Evolutionary conservation across 1,140 invertebrate genomes (phyloP).

Genomic region (Brachionus sp.): DNA sequence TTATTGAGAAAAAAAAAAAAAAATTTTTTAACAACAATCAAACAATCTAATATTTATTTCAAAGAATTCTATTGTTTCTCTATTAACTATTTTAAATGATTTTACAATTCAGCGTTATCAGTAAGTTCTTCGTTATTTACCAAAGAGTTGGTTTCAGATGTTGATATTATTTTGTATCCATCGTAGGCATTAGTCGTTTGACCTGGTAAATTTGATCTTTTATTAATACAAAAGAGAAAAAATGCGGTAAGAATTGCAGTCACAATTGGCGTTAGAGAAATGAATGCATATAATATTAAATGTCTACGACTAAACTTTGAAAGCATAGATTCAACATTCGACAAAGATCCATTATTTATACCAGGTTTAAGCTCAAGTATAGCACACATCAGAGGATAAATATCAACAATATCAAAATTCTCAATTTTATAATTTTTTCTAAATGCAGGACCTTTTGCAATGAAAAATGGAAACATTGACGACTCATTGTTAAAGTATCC

Average conservation of each 20-base stretch:
- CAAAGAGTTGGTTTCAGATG: constrained; percentile 12
- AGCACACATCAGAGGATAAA: constrained; percentile 63
- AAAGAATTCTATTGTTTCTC: no score
- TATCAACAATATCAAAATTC: constrained; percentile 66
- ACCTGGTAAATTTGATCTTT: constrained; percentile 16
- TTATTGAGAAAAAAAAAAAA: no score
- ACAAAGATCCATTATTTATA: constrained; percentile 31
- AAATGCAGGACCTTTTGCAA: constrained; percentile 68
- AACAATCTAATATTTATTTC: no score
- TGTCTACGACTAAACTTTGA: constrained; percentile 58
- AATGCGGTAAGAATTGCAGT: constrained; percentile 12
- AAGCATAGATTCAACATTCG: constrained; percentile 10
- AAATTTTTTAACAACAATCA: no score
- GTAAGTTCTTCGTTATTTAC: not conserved
- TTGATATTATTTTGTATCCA: constrained; percentile 35
- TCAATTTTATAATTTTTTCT: constrained; percentile 60
- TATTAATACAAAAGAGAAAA: constrained; percentile 30
- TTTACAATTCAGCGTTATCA: not conserved
- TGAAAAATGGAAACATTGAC: constrained; percentile 69
- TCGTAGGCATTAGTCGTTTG: constrained; percentile 38
- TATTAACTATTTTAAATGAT: not conserved
- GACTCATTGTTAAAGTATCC: constrained; percentile 66
- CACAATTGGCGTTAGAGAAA: constrained; percentile 48
- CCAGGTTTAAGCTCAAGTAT: not conserved
- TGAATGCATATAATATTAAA: constrained; percentile 53